Percentiles rank a stretch among this genome's conserved stretches.
phyloP scores from a whole-genome alignment of 2,113 vertebrate species.

The Thamnaconus septentrionalis region DNA sequence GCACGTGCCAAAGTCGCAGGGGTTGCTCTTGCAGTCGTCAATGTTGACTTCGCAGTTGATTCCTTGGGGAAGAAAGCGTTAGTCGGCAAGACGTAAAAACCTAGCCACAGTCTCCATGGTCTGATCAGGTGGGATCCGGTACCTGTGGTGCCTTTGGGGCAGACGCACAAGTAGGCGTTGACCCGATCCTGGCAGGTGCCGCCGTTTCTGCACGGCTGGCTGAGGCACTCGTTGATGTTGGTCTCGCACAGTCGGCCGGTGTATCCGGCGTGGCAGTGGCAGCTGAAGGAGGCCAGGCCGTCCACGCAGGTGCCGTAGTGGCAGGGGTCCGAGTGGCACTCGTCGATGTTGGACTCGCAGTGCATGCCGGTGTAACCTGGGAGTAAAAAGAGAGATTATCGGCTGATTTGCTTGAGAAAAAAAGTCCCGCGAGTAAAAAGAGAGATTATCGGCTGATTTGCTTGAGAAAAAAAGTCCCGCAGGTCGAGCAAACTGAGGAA shows the following conservation, averaged over 20 bases:
- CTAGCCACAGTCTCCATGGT: background rate
- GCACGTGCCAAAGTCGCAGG: slow-evolving; percentile 90
- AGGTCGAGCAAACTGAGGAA: too few species aligned
- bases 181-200: slow-evolving; percentile 89
- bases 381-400: background rate
- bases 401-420: too few species aligned
- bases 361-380: slow-evolving; percentile 86
- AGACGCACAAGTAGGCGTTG: slow-evolving; percentile 85
- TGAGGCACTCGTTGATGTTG: slow-evolving; percentile 93
- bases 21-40: slow-evolving; percentile 90
- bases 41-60: slow-evolving; percentile 92
- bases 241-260: slow-evolving; percentile 89
- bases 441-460: background rate
- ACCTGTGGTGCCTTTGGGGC: slow-evolving; percentile 92
- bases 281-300: slow-evolving; percentile 86
- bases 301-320: slow-evolving; percentile 91
- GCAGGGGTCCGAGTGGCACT: slow-evolving; percentile 88
- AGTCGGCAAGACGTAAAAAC: background rate
- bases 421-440: too few species aligned
- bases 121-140: background rate
- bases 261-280: slow-evolving; percentile 86
- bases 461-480: too few species aligned
- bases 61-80: slow-evolving; percentile 66
- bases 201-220: slow-evolving; percentile 91
- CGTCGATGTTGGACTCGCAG: slow-evolving; percentile 87